These are phyloP conservation scores for Oreocharis arfaki DNA, from an alignment of 2,113 vertebrate genomes.

Conservation along the genomic window DNA sequence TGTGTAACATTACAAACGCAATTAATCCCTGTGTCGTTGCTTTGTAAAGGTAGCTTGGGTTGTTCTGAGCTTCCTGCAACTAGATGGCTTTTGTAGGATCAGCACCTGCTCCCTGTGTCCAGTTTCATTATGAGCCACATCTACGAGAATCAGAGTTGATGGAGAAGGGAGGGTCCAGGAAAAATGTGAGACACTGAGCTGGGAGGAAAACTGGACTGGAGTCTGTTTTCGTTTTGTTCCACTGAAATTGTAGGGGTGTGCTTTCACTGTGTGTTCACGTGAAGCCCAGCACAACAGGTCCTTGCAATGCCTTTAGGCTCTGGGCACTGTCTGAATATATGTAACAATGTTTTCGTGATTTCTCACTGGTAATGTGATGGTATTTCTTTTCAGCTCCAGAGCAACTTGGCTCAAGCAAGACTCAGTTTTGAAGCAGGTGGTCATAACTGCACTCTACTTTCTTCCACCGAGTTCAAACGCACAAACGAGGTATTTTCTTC, in stretches of 20 bases:
- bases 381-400: slow-evolving; percentile 64
- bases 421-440: slow-evolving; percentile 33
- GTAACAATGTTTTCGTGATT: neutral
- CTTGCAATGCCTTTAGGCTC: neutral
- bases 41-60: neutral
- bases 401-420: slow-evolving; percentile 24
- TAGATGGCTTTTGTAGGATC: neutral
- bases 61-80: neutral
- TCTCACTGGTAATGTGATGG: neutral
- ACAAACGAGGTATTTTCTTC: slow-evolving; percentile 66
- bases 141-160: neutral
- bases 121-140: neutral
- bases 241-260: neutral
- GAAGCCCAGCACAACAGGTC: neutral
- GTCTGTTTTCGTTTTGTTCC: neutral
- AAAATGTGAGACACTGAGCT: neutral
- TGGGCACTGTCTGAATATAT: neutral
- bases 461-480: slow-evolving; percentile 35
- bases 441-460: neutral
- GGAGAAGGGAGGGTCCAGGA: neutral
- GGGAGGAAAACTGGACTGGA: neutral
- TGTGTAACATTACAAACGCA: neutral
- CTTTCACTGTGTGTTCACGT: neutral
- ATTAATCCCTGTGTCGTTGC: neutral
- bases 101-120: neutral